Conservation (phyloP, 2,888 invertebrate species). For the Drosophila histrio region DNA sequence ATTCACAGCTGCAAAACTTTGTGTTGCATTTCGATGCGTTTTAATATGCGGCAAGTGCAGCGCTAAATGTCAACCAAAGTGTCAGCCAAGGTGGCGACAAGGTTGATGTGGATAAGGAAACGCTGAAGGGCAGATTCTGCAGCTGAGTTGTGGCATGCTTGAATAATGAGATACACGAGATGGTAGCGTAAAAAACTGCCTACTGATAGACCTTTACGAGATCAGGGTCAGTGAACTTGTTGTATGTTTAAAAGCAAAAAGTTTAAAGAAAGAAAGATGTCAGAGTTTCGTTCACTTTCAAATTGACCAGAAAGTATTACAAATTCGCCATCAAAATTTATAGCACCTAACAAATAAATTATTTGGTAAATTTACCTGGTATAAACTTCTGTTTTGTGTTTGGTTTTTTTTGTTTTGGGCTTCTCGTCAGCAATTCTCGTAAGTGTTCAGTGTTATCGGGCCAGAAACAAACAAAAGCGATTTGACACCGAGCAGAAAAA, state of each 20-base stretch:
- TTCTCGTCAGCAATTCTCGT: conserved; percentile 30
- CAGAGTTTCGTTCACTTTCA: background rate
- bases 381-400: conserved; percentile 12
- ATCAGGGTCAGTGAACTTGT: conserved; percentile 11
- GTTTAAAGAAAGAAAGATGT: background rate
- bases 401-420: background rate
- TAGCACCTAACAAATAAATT: conserved; percentile 18
- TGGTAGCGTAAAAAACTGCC: background rate
- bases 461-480: conserved; percentile 28
- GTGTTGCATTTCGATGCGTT: conserved; percentile 63
- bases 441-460: conserved; percentile 44
- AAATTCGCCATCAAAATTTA: conserved; percentile 2
- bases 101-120: conserved; percentile 5
- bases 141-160: background rate
- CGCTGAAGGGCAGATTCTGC: background rate
- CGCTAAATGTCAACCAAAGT: conserved; percentile 57
- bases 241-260: background rate
- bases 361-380: conserved; percentile 40
- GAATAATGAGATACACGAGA: conserved; percentile 6
- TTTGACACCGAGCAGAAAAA: conserved; percentile 20
- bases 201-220: background rate
- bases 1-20: conserved; percentile 42
- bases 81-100: conserved; percentile 55
- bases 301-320: conserved; percentile 25
- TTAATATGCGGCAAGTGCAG: conserved; percentile 66